Evolutionary conservation across 2,113 vertebrate species (phyloP), one percentile per base, ranked within the genome.

Genomic region (Emydura subglobosa): DNA sequence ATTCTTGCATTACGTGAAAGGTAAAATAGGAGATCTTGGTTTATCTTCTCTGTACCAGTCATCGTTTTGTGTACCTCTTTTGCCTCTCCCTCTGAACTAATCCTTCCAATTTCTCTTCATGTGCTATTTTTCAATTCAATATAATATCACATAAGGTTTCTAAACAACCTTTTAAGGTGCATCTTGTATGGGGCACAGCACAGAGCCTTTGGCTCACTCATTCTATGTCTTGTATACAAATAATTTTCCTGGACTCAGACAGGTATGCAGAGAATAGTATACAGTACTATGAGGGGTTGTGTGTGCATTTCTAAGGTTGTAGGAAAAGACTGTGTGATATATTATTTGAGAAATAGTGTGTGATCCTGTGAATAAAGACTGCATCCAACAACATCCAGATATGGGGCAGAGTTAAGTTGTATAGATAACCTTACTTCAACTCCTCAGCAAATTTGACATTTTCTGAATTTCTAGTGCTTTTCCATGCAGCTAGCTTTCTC

Each of bases 31-130:
- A 87, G 87, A 57, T 65, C 65, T 42, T 65, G 87, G 89, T 93
- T 94, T 47, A 1, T 81, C 54, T 78, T 78, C 94, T 94, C 91
- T 91, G 72, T 90, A 86, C 31, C 94, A 82, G 6, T 7, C 88
- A 91, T 83, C 53, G 87, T 93, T 95, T 94, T 91, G 61, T 92
- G 83, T 59, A 1, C 50, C 82, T 44, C 86, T 79, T 16, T 0
- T 9, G 5, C 1, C 11, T 54, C 83, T 31, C 90, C 53, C 55
- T 87, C 86, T 87, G 86, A 90, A 90, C 82, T 95, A 83, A 93
- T 91, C 87, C 93, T 81, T 61, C 50, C 89, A 1, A 6, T 72
- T 29, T 93, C 88, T 31, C 85, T 93, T 87, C 53, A 83, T 61
- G 2, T 0, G 2, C 53, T 14, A 68, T 80, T 81, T 82, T 88